Base-by-base conservation (phyloP, 2,113 vertebrate genomes). In the Thunnus maccoyii region DNA sequence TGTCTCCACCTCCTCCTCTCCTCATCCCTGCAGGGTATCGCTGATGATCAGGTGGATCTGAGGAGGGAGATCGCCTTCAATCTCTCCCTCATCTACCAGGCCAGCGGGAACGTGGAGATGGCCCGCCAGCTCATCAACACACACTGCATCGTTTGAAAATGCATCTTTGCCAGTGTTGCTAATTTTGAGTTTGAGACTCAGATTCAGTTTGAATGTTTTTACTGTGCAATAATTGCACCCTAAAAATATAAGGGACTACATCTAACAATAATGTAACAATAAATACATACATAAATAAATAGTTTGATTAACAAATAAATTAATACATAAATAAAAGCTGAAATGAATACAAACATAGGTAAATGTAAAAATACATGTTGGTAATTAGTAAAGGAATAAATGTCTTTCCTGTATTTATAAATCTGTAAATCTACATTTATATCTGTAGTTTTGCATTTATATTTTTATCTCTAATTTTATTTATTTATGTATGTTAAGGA, bases 51-150 rank as follows among this genome's bases (percentile, higher is more conserved):
- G 86, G 94, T 98, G 69, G 98, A 99, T 84, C 90, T 99, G 85
- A 94, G 94, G 32, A 95, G 96, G 93, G 98, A 99, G 85, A 95
- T 97, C 30, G 97, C 97, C 85, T 99, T 97, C 91, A 99, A 99
- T 89, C 92, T 99, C 69, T 97, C 97, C 0, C 96, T 99, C 55
- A 97, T 99, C 83, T 99, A 99, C 78, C 98, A 97, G 93, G 94
- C 94, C 89, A 99, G 97, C 5, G 97, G 97, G 18, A 99, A 99
- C 70, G 83, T 58, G 2, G 94, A 94, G 68, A 96, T 99, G 96
- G 97, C 96, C 25, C 96, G 89, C 0, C 95, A 95, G 64, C 88
- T 99, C 48, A 79, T 99, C 20, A 95, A 93, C 27, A 97, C 95
- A 0, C 92, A 98, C 14, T 97, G 95, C 48, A 62, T 89, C 11